Evolutionary conservation across 2,888 invertebrate species (phyloP).

Genomic region (Trichopria drosophilae): DNA sequence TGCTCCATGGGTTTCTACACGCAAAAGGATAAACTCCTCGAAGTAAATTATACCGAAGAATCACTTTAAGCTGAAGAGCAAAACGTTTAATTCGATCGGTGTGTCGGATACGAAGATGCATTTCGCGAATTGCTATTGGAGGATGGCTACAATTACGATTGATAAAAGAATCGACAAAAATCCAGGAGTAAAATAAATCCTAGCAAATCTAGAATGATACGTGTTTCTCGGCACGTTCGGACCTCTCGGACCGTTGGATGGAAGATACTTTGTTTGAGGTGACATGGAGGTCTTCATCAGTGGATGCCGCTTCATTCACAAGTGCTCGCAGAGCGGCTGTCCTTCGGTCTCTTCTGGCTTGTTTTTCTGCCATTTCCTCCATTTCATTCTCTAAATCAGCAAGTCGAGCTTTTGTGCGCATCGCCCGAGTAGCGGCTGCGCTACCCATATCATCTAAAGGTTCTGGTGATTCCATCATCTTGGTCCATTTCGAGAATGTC

Average conservation of each 20-base stretch:
- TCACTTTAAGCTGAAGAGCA: too few relatives aligned
- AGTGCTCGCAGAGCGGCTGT: slow-evolving; percentile 71
- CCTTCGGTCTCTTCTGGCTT: slow-evolving; percentile 71
- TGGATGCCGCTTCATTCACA: slow-evolving; percentile 64
- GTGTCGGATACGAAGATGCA: too few relatives aligned
- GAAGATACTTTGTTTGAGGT: slow-evolving; percentile 38
- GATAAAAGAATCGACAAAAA: background rate
- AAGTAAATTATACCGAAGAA: too few relatives aligned
- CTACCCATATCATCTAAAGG: slow-evolving; percentile 57
- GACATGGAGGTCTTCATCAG: slow-evolving; percentile 48
- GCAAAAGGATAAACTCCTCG: too few relatives aligned
- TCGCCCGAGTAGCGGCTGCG: slow-evolving; percentile 69
- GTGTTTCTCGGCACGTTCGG: slow-evolving; percentile 45
- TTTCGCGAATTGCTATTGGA: too few relatives aligned
- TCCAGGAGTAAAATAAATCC: background rate
- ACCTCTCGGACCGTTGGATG: slow-evolving; percentile 41
- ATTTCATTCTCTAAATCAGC: slow-evolving; percentile 76
- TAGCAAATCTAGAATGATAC: slow-evolving; percentile 51
- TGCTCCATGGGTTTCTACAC: too few relatives aligned
- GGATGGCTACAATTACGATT: background rate
- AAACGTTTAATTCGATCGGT: too few relatives aligned
- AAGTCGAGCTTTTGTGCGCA: slow-evolving; percentile 69
- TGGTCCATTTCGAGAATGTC: slow-evolving; percentile 68
- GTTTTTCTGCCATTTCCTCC: slow-evolving; percentile 70
- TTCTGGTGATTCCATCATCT: slow-evolving; percentile 54